phyloP scores from a whole-genome alignment of 2,888 invertebrate genomes.

The Therioaphis trifolii region DNA sequence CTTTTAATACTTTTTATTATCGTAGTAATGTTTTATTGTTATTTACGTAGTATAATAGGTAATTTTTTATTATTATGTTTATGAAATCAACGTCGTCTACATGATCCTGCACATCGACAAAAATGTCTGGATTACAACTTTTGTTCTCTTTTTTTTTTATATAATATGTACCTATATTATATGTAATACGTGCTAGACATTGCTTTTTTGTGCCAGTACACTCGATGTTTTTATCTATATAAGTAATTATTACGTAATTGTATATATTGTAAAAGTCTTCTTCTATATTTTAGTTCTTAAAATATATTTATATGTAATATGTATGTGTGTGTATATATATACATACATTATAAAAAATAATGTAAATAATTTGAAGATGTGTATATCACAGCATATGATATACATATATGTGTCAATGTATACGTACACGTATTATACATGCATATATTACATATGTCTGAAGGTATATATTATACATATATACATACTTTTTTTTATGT shows the following conservation, averaged over 20 bases:
- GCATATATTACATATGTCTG: neutral
- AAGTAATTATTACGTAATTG: slow-evolving; percentile 43
- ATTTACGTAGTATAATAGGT: slow-evolving; percentile 56
- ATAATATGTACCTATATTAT: slow-evolving; percentile 18
- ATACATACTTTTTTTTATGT: slow-evolving; percentile 33
- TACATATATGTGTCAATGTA: neutral
- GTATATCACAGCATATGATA: neutral
- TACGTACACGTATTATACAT: neutral
- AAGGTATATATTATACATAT: neutral
- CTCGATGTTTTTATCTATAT: slow-evolving; percentile 56
- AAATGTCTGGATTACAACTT: slow-evolving; percentile 12
- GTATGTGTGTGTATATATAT: neutral
- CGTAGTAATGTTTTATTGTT: slow-evolving; percentile 56
- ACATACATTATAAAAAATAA: slow-evolving; percentile 3
- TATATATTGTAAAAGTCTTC: slow-evolving; percentile 46
- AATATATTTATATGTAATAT: too few relatives aligned
- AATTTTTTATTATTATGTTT: slow-evolving; percentile 52
- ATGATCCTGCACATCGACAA: slow-evolving; percentile 12
- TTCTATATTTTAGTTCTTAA: slow-evolving; percentile 42
- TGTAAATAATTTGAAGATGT: slow-evolving; percentile 5
- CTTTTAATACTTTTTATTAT: slow-evolving; percentile 46
- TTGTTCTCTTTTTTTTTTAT: slow-evolving; percentile 1
- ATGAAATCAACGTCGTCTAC: slow-evolving; percentile 18
- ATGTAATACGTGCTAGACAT: slow-evolving; percentile 46
- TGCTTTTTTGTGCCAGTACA: slow-evolving; percentile 58